A percentile compares a stretch with the other conserved stretches of the same genome.
Conservation (phyloP, 2,888 invertebrate species). For the Folsomia manolachei region DNA sequence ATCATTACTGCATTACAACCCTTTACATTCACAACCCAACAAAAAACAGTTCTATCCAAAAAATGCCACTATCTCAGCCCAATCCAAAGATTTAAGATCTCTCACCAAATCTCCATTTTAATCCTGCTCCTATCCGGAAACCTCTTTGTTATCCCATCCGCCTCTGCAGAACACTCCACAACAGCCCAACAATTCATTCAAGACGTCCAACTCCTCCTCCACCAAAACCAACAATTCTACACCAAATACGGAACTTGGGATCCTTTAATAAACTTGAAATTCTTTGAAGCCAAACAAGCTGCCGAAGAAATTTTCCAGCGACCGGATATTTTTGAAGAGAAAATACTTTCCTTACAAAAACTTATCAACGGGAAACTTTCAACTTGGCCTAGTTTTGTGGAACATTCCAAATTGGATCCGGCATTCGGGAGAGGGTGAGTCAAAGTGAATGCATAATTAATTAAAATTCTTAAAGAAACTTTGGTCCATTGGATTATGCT, state of each 20-base stretch:
- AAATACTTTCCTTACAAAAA: constrained; percentile 14
- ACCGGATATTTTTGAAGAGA: constrained; percentile 18
- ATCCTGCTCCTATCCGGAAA: too few species aligned
- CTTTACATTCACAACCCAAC: too few species aligned
- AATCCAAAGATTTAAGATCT: too few species aligned
- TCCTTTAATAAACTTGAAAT: constrained; percentile 11
- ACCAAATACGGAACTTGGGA: constrained; percentile 21
- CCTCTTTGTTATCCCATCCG: too few species aligned
- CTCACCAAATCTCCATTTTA: too few species aligned
- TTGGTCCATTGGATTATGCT: not conserved
- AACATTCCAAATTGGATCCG: not conserved
- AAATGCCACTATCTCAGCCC: too few species aligned
- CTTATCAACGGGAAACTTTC: not conserved
- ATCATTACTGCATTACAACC: too few species aligned
- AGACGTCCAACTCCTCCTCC: constrained; percentile 9
- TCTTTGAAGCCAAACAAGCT: constrained; percentile 21
- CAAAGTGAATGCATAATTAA: not conserved
- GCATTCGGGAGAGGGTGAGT: not conserved
- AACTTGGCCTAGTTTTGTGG: too few species aligned
- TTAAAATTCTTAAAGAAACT: not conserved
- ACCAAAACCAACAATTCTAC: constrained; percentile 25
- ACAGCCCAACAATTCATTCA: too few species aligned
- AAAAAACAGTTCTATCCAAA: too few species aligned
- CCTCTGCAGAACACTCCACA: too few species aligned
- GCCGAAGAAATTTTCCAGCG: constrained; percentile 11